A percentile compares a stretch with the other conserved stretches of the same genome.
Evolutionary conservation across 1,140 invertebrate species (phyloP).

Genomic region (Aphaenogaster rudis): DNA sequence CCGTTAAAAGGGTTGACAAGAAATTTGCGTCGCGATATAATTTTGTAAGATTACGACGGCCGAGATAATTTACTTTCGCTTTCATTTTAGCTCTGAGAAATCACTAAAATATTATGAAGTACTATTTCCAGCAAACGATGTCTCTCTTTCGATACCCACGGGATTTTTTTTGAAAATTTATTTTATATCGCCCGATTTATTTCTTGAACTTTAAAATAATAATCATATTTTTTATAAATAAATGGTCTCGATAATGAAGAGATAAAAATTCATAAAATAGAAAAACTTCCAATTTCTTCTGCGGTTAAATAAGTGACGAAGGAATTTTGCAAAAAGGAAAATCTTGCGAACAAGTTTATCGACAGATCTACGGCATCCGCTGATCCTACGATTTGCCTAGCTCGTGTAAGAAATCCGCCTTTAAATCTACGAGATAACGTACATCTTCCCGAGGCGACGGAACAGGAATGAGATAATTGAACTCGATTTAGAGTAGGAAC

Average conservation of each 20-base stretch:
- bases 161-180: background rate
- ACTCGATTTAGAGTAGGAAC: background rate
- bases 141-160: background rate
- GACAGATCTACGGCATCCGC: background rate
- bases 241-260: background rate
- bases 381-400: constrained; percentile 25
- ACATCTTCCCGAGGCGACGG: background rate
- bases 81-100: background rate
- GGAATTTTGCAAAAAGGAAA: background rate
- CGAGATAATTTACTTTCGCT: constrained; percentile 45
- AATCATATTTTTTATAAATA: background rate
- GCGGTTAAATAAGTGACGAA: background rate
- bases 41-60: constrained; percentile 13
- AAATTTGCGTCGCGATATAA: constrained; percentile 47
- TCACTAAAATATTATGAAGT: constrained; percentile 37
- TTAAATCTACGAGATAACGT: constrained; percentile 34
- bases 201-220: background rate
- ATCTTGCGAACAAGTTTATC: constrained; percentile 11
- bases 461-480: constrained; percentile 28
- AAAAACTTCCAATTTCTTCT: background rate
- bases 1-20: constrained; percentile 25
- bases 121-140: constrained; percentile 21
- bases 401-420: background rate
- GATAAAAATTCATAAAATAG: constrained; percentile 2
- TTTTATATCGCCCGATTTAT: constrained; percentile 22